Evolutionary conservation across 2,797 vertebrate genomes (phyloP), one percentile per base, ranked within the genome.

Genomic region (Benthosema pterotum): DNA sequence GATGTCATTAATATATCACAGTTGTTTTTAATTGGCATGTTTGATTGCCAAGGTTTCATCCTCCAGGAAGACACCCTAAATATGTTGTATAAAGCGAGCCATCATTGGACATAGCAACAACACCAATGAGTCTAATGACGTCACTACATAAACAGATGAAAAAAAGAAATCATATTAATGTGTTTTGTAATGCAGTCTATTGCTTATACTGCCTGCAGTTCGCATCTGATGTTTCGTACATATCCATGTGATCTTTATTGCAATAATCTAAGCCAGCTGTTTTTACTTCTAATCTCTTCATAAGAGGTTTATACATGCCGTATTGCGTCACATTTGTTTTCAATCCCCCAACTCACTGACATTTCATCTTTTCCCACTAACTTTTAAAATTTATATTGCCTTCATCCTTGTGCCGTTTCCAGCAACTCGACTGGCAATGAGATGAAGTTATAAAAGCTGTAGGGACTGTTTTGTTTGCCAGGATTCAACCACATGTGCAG

Each of bases 311-410:
- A n/a, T 13, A 13, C 45, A 7, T 46, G n/a, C 12, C n/a, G n/a
- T 55, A 4, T 55, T 18, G 19, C 9, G 43, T 49, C 53, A 50
- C 52, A 28, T 61, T 54, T 52, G 17, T 51, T 68, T 72, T 38
- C 19, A 52, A 8, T 63, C 16, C n/a, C 57, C 60, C 32, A n/a
- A n/a, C 32, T 51, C 12, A 7, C 65, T 77, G 70, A 70, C 59
- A 72, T 70, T 70, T 11, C 57, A 46, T n/a, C 14, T 62, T 43
- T n/a, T 48, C 52, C 72, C 72, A 42, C 77, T 85, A 80, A 83
- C 78, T 74, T 42, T 75, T 42, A 68, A n/a, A 14, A 71, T 75
- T 76, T 70, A 50, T 61, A 57, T 65, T 73, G 60, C 62, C 52
- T 16, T 80, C n/a, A 3, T 60, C 45, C 42, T 47, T 53, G 59